Conservation (phyloP, 2,888 invertebrate species). For the Phengaris arion region DNA sequence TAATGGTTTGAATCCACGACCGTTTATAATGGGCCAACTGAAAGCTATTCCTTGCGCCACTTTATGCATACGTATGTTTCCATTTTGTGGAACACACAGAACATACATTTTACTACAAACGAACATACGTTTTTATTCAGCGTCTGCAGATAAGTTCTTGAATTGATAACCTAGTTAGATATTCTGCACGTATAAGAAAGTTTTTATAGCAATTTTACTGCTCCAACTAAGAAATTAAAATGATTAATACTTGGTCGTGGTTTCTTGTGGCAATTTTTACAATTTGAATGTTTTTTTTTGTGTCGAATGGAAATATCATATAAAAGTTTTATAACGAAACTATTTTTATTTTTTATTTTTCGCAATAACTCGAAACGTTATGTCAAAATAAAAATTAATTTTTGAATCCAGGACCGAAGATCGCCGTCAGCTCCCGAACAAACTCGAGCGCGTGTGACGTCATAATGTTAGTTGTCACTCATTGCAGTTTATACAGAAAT, state of each 20-base stretch:
- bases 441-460: too few species aligned
- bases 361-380: too few species aligned
- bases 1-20: conserved; percentile 26
- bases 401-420: too few species aligned
- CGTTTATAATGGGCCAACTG: conserved; percentile 25
- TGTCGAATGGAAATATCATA: too few species aligned
- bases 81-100: conserved; percentile 17
- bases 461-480: too few species aligned
- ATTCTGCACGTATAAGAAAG: conserved; percentile 18
- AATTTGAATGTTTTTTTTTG: too few species aligned
- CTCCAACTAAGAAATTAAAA: neutral
- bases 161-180: conserved; percentile 22
- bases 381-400: too few species aligned
- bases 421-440: too few species aligned
- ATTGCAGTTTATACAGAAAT: too few species aligned
- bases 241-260: neutral
- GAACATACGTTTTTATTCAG: neutral
- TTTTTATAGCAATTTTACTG: neutral
- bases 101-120: neutral
- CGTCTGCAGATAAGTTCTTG: neutral
- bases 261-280: neutral
- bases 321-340: too few species aligned
- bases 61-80: conserved; percentile 28
- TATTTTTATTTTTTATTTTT: too few species aligned
- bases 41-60: conserved; percentile 26